Conservation (phyloP, 2,888 invertebrate genomes). For the Tanaodytes sp. region DNA sequence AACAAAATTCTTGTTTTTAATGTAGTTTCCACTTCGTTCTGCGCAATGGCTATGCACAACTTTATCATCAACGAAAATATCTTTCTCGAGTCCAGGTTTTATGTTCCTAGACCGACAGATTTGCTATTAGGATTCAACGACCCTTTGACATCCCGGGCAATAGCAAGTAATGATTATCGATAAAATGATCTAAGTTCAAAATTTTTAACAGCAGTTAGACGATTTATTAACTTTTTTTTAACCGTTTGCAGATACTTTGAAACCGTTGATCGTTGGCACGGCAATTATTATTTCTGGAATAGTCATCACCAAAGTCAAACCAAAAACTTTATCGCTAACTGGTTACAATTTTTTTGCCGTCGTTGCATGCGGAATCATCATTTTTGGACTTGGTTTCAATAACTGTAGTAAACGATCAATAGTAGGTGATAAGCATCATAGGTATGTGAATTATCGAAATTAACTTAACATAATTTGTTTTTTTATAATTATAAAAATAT, state of each 20-base stretch:
- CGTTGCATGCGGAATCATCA: constrained; percentile 72
- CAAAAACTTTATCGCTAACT: constrained; percentile 74
- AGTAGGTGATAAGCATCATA: constrained; percentile 71
- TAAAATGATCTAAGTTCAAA: no score
- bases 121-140: constrained; percentile 73
- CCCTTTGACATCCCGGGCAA: constrained; percentile 75
- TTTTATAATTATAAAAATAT: no score
- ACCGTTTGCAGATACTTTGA: constrained; percentile 72
- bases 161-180: constrained; percentile 71
- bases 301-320: constrained; percentile 74
- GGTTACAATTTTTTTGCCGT: constrained; percentile 74
- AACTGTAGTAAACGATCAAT: constrained; percentile 74
- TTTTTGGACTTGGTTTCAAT: constrained; percentile 73
- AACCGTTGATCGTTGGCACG: constrained; percentile 76
- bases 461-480: no score
- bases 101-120: constrained; percentile 74
- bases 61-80: constrained; percentile 75
- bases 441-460: no score
- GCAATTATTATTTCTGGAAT: constrained; percentile 75
- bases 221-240: background rate
- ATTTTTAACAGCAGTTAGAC: background rate
- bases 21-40: constrained; percentile 74
- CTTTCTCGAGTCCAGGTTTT: constrained; percentile 77
- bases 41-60: constrained; percentile 75
- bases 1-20: constrained; percentile 76